Percentiles rank a stretch among this genome's conserved stretches.
These are phyloP conservation scores for Thera obeliscata DNA, from an alignment of 2,888 invertebrate genomes.

Conservation along the genomic window DNA sequence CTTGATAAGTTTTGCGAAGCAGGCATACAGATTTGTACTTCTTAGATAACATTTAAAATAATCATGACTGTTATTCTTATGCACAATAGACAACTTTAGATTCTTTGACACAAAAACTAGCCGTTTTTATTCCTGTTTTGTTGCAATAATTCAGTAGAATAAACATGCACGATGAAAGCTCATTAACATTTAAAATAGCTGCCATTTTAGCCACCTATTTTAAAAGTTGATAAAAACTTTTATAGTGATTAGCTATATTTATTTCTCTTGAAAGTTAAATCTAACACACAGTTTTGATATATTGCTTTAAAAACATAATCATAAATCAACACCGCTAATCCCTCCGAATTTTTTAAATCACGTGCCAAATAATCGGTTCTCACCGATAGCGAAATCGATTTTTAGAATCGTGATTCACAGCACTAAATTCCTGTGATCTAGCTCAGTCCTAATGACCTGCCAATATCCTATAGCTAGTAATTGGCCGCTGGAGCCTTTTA, in stretches of 20 bases:
- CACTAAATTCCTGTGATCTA: slow-evolving; percentile 40
- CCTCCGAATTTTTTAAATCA: slow-evolving; percentile 5
- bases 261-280: slow-evolving; percentile 7
- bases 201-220: background rate
- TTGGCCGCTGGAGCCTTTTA: slow-evolving; percentile 68
- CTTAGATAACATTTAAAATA: no score
- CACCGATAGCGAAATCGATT: slow-evolving; percentile 26
- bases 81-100: no score
- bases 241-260: no score
- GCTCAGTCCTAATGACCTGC: slow-evolving; percentile 56
- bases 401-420: slow-evolving; percentile 41
- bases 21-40: no score
- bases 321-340: slow-evolving; percentile 21
- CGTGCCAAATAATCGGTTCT: slow-evolving; percentile 7
- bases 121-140: no score
- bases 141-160: no score
- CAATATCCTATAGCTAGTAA: slow-evolving; percentile 57
- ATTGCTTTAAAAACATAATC: slow-evolving; percentile 11
- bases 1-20: no score
- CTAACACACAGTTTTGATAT: slow-evolving; percentile 4
- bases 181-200: no score
- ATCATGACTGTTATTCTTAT: no score
- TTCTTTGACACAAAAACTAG: no score
- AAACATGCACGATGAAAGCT: no score
- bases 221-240: background rate